Percentiles rank a stretch among this genome's conserved stretches.
These are phyloP conservation scores for Habroteleia sp. DNA, from an alignment of 2,888 invertebrate species.

Conservation along the genomic window DNA sequence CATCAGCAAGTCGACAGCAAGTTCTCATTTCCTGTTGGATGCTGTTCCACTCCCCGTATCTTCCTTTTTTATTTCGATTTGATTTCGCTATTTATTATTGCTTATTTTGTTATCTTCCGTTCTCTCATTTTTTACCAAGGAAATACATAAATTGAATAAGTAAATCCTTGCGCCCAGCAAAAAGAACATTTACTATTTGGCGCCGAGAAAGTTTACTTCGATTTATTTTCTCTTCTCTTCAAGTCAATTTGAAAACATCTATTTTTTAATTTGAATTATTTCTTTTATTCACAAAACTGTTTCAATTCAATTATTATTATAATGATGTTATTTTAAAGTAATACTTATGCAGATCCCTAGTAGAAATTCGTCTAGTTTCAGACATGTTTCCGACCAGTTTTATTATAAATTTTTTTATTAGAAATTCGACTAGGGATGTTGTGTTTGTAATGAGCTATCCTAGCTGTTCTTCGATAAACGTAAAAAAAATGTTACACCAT, in stretches of 20 bases:
- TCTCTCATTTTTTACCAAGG: conserved; percentile 46
- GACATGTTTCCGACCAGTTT: no score
- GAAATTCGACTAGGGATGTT: no score
- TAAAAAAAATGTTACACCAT: no score
- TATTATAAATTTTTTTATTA: no score
- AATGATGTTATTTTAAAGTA: background rate
- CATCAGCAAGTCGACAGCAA: conserved; percentile 68
- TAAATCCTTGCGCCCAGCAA: conserved; percentile 19
- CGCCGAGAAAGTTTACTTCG: conserved; percentile 2
- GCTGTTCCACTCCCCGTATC: conserved; percentile 26
- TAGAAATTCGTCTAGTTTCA: no score
- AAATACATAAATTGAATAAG: conserved; percentile 62
- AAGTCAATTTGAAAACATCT: conserved; percentile 12
- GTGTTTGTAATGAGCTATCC: no score
- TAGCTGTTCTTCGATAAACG: no score
- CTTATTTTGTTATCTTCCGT: conserved; percentile 61
- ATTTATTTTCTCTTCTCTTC: conserved; percentile 1
- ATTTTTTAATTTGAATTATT: conserved; percentile 1
- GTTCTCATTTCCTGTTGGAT: conserved; percentile 67
- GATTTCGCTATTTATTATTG: conserved; percentile 61
- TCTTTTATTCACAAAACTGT: no score
- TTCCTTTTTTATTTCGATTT: conserved; percentile 48
- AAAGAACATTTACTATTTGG: conserved; percentile 40
- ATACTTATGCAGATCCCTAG: background rate
- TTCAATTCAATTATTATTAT: background rate